These are phyloP conservation scores for Antheraea assamensis DNA, from an alignment of 2,888 invertebrate species.

Conservation along the genomic window DNA sequence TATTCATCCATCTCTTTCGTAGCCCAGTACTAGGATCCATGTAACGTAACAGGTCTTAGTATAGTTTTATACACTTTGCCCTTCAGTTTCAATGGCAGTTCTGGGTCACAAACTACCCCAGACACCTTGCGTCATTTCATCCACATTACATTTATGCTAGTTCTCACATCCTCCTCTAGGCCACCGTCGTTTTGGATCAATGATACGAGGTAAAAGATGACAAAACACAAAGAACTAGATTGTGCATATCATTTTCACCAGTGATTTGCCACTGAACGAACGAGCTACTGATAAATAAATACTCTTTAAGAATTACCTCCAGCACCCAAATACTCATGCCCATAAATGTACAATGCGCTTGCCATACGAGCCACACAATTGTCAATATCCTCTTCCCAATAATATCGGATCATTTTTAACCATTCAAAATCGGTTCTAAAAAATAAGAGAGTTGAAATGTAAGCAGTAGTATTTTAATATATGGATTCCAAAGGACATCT, in stretches of 20 bases:
- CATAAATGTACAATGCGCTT: constrained; percentile 91
- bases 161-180: no score
- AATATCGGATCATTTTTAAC: constrained; percentile 95
- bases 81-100: no score
- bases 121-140: no score
- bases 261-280: background rate
- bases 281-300: background rate
- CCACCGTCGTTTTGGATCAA: no score
- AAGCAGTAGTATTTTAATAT: background rate
- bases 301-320: constrained; percentile 66
- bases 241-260: background rate
- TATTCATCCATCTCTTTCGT: no score
- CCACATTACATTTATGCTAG: no score
- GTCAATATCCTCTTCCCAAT: constrained; percentile 90
- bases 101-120: no score
- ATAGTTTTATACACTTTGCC: no score
- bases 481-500: background rate
- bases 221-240: background rate
- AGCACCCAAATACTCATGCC: constrained; percentile 95
- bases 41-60: no score
- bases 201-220: background rate
- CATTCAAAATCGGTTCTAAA: constrained; percentile 90
- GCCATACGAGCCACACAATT: constrained; percentile 93
- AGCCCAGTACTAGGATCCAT: no score
- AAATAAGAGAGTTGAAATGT: constrained; percentile 21